A percentile compares a stretch with the other conserved stretches of the same genome.
phyloP scores from a whole-genome alignment of 2,113 vertebrate genomes.

The Labrus mixtus region DNA sequence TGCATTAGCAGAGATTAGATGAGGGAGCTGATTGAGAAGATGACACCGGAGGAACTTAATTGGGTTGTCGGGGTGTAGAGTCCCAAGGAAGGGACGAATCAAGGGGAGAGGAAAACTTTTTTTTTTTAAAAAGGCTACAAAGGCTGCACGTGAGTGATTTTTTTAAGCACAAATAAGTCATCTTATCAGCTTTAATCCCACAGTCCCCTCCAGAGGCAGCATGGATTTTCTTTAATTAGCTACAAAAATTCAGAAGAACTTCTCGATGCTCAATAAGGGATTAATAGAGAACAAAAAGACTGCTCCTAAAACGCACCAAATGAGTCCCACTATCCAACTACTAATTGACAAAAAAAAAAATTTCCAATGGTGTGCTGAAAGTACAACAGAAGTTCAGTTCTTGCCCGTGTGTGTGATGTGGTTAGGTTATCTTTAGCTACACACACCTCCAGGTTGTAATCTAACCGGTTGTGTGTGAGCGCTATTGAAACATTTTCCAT shows the following conservation, averaged over 20 bases:
- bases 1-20: slow-evolving; percentile 56
- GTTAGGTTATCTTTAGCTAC: not conserved
- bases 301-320: slow-evolving; percentile 31
- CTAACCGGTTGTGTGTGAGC: not conserved
- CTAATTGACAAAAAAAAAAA: slow-evolving; percentile 3
- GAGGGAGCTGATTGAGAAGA: slow-evolving; percentile 31
- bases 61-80: slow-evolving; percentile 20
- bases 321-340: slow-evolving; percentile 7
- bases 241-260: slow-evolving; percentile 19
- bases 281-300: slow-evolving; percentile 44
- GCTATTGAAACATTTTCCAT: not conserved
- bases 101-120: not conserved
- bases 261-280: slow-evolving; percentile 37
- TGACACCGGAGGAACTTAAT: slow-evolving; percentile 27
- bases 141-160: not conserved
- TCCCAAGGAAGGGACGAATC: slow-evolving; percentile 1
- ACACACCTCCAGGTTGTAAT: slow-evolving; percentile 9
- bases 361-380: slow-evolving; percentile 10
- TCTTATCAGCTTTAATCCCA: slow-evolving; percentile 42
- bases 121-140: slow-evolving; percentile 16
- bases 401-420: slow-evolving; percentile 17
- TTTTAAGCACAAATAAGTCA: slow-evolving; percentile 41
- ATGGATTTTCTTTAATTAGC: slow-evolving; percentile 40
- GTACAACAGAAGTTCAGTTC: slow-evolving; percentile 14
- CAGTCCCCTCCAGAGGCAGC: slow-evolving; percentile 10